A percentile compares a stretch with the other conserved stretches of the same genome.
Evolutionary conservation across 2,888 invertebrate genomes (phyloP).

Genomic region (Dasypolia templi): DNA sequence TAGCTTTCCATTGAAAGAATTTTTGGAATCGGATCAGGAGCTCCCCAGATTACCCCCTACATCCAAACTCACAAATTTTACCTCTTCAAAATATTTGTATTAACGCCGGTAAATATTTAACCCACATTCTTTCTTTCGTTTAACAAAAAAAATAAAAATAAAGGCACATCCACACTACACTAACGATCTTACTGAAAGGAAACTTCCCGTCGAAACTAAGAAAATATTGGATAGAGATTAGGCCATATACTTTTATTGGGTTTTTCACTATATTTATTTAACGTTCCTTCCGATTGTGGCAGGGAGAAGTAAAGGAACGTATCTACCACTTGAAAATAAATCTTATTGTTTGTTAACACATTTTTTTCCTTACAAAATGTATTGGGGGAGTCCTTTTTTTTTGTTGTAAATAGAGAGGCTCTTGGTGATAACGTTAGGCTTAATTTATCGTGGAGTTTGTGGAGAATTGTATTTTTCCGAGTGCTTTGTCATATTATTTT

Average conservation of each 20-base stretch:
- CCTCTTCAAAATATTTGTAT: no score
- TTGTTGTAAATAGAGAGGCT: slow-evolving; percentile 78
- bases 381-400: slow-evolving; percentile 50
- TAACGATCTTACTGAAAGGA: slow-evolving; percentile 75
- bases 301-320: slow-evolving; percentile 80
- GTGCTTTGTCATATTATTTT: slow-evolving; percentile 70
- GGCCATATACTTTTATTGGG: slow-evolving; percentile 90
- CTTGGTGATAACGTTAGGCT: slow-evolving; percentile 80
- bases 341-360: slow-evolving; percentile 90
- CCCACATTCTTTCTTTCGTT: no score
- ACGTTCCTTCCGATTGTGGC: slow-evolving; percentile 80
- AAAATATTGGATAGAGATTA: slow-evolving; percentile 90
- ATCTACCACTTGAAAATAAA: slow-evolving; percentile 86
- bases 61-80: no score
- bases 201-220: slow-evolving; percentile 87
- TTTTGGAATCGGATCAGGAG: no score
- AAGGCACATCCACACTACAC: slow-evolving; percentile 70
- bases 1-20: no score
- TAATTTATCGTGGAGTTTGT: slow-evolving; percentile 77
- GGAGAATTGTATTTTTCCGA: slow-evolving; percentile 72
- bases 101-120: no score
- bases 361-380: slow-evolving; percentile 73
- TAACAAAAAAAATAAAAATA: not conserved
- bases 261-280: slow-evolving; percentile 89
- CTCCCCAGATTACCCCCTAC: no score